Percentiles rank a stretch among this genome's conserved stretches.
Conservation (phyloP, 2,797 vertebrate genomes). For the Siniperca scherzeri region DNA sequence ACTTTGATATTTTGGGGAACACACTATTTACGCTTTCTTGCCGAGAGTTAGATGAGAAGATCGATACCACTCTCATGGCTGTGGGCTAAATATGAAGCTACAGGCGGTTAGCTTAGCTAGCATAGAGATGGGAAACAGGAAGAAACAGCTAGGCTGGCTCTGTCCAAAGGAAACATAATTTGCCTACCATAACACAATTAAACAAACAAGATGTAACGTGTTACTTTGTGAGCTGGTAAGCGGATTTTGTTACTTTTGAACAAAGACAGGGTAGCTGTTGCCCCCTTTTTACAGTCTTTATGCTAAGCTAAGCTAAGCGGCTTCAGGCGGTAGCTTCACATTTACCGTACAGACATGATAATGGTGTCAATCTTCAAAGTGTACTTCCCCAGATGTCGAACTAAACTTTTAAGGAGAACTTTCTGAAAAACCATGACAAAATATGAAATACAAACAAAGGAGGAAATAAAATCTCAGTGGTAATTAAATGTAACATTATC, state of each 20-base stretch:
- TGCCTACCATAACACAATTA: too few species aligned
- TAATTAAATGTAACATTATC: background rate
- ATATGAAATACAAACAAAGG: background rate
- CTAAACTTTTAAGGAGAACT: background rate
- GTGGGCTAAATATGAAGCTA: background rate
- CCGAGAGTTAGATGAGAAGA: background rate
- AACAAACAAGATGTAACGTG: background rate
- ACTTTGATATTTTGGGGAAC: background rate
- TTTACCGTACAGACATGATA: background rate
- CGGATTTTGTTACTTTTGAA: background rate
- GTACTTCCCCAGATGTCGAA: background rate
- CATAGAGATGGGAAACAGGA: background rate
- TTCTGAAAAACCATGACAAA: background rate
- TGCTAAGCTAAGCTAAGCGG: slow-evolving; percentile 1
- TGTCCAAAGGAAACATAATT: too few species aligned
- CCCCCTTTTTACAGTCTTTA: background rate
- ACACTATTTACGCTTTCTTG: background rate
- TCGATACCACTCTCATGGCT: background rate
- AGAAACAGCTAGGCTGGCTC: background rate
- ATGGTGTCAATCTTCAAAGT: background rate
- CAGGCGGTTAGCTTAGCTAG: background rate
- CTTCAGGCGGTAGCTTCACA: background rate
- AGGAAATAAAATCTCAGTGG: background rate
- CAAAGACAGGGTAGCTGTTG: background rate
- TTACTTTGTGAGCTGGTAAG: background rate